Evolutionary conservation across 1,140 invertebrate species (phyloP), one percentile per base, ranked within the genome.

Genomic region (Aphaenogaster floridana): DNA sequence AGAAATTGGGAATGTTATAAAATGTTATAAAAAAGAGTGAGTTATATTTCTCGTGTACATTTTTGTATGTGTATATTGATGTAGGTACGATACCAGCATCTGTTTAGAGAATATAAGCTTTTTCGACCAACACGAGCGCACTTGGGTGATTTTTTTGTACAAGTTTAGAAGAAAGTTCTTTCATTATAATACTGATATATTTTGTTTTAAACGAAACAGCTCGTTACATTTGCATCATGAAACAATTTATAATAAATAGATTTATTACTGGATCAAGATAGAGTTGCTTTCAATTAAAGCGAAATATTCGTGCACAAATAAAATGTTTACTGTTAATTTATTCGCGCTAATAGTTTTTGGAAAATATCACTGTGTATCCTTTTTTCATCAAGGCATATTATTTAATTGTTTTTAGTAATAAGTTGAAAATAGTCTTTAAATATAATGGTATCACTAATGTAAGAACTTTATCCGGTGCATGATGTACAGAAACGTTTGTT

Each of bases 81-180:
- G 15, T 0, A 28, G 28, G 0, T 8, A 2, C 15, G 48, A 39
- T 28, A n/a, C 13, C 8, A 48, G 17, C 42, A 66, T 3, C 42
- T 66, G 39, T 71, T 72, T 72, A 57, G 69, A 72, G 57, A 59
- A 57, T 81, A 59, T 81, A 81, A 81, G 66, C 50, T 42, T 69
- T 59, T n/a, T 59, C 72, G 11, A n/a, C 15, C 66, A 72, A 83
- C n/a, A 42, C 9, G 36, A 57, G 39, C 34, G 61, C n/a, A 28
- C 17, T 15, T 3, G 6, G 2, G 39, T 28, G 6, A 72, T 72
- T 57, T 79, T 79, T 34, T 50, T 52, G 17, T 28, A 28, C 54
- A 61, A 59, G 72, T 66, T 50, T 59, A 59, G n/a, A 81, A 59
- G 36, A 81, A 81, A 81, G 3, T 83, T 71, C 36, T 42, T 7